Conservation (phyloP, 1,140 invertebrate genomes). For the Macrobrachium rosenbergii region DNA sequence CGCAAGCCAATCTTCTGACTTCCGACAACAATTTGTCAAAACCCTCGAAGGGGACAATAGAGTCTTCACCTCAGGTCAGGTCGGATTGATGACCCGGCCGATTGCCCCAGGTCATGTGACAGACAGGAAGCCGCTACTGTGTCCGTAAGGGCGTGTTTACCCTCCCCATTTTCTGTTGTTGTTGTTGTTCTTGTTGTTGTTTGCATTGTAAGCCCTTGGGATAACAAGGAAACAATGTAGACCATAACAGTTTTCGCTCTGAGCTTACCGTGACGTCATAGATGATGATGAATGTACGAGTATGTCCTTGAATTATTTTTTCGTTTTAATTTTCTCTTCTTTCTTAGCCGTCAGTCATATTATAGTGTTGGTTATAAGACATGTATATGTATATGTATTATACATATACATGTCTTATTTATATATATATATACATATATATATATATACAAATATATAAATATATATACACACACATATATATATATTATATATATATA, state of each 20-base stretch:
- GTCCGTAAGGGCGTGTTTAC: no score
- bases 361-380: not conserved
- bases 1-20: not conserved
- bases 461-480: not conserved
- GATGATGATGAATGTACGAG: no score
- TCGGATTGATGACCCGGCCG: slow-evolving; percentile 20
- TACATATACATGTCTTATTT: no score
- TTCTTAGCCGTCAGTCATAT: no score
- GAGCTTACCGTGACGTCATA: no score
- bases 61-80: not conserved
- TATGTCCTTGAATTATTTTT: no score
- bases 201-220: no score
- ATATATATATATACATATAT: slow-evolving; percentile 18
- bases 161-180: no score
- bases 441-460: slow-evolving; percentile 6
- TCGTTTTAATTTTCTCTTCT: no score
- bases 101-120: not conserved
- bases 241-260: no score
- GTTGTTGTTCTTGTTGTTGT: no score
- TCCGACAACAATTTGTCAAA: slow-evolving; percentile 34
- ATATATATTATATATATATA: slow-evolving; percentile 15
- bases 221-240: no score
- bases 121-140: not conserved
- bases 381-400: slow-evolving; percentile 1
- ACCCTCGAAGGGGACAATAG: not conserved